Evolutionary conservation across 2,888 invertebrate species (phyloP).

Genomic region (Siphonodentalium dalli): DNA sequence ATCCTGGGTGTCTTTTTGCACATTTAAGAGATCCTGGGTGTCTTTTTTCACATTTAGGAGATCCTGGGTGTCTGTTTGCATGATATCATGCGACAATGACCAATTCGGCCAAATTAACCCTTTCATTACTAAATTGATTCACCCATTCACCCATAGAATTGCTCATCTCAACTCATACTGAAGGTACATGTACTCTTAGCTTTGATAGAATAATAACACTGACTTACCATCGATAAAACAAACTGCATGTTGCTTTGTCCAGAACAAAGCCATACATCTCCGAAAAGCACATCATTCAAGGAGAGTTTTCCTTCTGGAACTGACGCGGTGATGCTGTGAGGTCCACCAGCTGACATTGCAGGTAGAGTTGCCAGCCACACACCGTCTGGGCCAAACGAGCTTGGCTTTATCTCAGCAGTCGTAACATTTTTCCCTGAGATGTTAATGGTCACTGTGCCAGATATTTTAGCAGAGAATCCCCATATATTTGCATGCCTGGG

Average conservation of each 20-base stretch:
- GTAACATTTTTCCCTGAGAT: slow-evolving; percentile 7
- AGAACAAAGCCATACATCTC: slow-evolving; percentile 63
- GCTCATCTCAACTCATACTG: too few relatives aligned
- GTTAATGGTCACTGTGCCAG: slow-evolving; percentile 26
- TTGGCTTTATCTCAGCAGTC: not conserved
- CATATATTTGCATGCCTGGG: slow-evolving; percentile 43
- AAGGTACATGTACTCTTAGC: not conserved
- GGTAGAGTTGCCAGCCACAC: slow-evolving; percentile 41
- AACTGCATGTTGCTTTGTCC: slow-evolving; percentile 63
- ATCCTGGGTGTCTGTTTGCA: too few relatives aligned
- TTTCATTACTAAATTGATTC: too few relatives aligned
- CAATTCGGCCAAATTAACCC: too few relatives aligned
- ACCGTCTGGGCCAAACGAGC: slow-evolving; percentile 5
- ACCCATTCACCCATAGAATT: too few relatives aligned
- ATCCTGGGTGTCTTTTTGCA: too few relatives aligned
- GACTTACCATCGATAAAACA: slow-evolving; percentile 37
- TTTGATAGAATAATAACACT: not conserved
- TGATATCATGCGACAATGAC: too few relatives aligned
- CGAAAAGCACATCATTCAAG: slow-evolving; percentile 55
- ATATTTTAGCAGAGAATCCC: slow-evolving; percentile 43
- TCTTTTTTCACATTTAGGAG: too few relatives aligned
- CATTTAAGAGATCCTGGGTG: too few relatives aligned
- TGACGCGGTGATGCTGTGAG: slow-evolving; percentile 34
- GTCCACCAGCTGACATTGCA: slow-evolving; percentile 29
- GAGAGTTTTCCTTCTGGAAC: slow-evolving; percentile 16